These are phyloP conservation scores for Gastracanthus pulcherrimus DNA, from an alignment of 2,888 invertebrate species.

Conservation along the genomic window DNA sequence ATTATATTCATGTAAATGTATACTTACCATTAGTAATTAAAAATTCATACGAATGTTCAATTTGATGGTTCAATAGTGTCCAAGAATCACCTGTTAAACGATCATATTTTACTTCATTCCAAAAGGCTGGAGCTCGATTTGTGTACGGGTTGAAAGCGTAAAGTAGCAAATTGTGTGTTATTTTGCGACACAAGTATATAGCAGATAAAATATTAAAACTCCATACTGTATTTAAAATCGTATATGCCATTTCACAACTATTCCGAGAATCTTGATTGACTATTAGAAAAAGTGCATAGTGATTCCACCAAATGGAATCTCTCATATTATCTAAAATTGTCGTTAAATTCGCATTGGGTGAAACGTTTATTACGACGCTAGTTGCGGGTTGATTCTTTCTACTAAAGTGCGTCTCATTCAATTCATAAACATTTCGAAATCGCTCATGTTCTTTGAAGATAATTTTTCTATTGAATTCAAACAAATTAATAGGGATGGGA, in stretches of 20 bases:
- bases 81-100: not conserved
- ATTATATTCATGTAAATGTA: too few relatives aligned
- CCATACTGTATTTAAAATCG: not conserved
- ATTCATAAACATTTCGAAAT: not conserved
- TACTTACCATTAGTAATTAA: not conserved
- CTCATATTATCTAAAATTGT: not conserved
- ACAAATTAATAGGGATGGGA: too few relatives aligned
- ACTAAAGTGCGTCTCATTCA: not conserved
- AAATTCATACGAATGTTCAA: not conserved
- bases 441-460: not conserved
- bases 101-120: not conserved
- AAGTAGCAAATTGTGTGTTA: not conserved
- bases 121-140: not conserved
- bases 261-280: not conserved
- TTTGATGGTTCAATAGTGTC: not conserved
- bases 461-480: too few relatives aligned
- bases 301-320: not conserved
- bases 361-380: not conserved
- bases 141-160: constrained; percentile 14
- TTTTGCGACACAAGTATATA: not conserved
- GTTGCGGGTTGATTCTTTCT: not conserved
- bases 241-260: not conserved
- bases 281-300: not conserved
- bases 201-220: not conserved
- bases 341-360: not conserved